Percentiles rank a stretch among this genome's conserved stretches.
Conservation (phyloP, 2,888 invertebrate species). For the Leptothorax acervorum region DNA sequence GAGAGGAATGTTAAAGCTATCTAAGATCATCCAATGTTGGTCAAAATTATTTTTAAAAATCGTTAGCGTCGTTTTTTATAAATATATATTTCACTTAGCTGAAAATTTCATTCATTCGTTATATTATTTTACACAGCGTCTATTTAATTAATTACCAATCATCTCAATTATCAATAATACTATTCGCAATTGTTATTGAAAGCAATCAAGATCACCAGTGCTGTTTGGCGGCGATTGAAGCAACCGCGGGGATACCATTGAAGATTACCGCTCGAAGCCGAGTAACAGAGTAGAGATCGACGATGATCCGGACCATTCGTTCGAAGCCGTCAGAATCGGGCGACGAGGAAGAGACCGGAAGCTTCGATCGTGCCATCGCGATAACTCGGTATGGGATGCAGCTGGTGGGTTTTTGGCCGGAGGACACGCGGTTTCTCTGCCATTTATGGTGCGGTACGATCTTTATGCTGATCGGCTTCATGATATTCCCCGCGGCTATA, state of each 20-base stretch:
- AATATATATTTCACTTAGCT: background rate
- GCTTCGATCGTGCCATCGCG: slow-evolving; percentile 33
- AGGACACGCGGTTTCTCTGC: slow-evolving; percentile 36
- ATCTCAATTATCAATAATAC: background rate
- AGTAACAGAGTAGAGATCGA: background rate
- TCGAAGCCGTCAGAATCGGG: background rate
- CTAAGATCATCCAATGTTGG: background rate
- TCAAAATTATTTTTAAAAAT: background rate
- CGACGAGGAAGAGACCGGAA: background rate
- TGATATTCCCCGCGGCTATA: slow-evolving; percentile 20
- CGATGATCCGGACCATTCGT: background rate
- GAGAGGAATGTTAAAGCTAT: background rate
- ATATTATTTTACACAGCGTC: background rate
- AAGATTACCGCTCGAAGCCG: background rate
- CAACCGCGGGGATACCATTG: background rate
- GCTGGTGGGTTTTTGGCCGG: slow-evolving; percentile 51
- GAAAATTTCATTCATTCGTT: background rate
- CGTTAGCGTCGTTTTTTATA: background rate
- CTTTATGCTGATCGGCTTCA: slow-evolving; percentile 3
- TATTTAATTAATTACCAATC: background rate
- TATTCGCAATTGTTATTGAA: background rate
- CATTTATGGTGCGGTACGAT: slow-evolving; percentile 30
- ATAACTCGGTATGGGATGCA: slow-evolving; percentile 42
- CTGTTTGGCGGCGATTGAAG: background rate
- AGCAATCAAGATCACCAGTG: background rate